Conservation (phyloP, 2,113 vertebrate genomes). For the Oostethus manadensis region DNA sequence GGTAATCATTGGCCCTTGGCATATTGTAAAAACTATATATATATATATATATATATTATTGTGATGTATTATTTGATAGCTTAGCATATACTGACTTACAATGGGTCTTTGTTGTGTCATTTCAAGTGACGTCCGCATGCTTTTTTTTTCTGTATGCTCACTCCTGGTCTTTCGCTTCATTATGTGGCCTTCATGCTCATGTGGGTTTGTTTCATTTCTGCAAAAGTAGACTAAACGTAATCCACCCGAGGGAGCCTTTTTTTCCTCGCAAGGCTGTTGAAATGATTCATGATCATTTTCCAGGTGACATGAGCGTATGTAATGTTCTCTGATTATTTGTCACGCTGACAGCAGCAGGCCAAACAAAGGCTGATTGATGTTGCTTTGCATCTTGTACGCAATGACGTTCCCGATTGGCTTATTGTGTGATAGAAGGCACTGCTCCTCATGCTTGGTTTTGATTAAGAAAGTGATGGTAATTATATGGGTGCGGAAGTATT, state of each 20-base stretch:
- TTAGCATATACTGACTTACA: conserved; percentile 8
- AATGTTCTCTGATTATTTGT: conserved; percentile 35
- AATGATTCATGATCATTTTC: conserved; percentile 40
- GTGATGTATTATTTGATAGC: too few relatives aligned
- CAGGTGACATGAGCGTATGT: conserved; percentile 28
- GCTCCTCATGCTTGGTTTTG: conserved; percentile 9
- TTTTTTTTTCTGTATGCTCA: too few relatives aligned
- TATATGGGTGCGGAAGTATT: conserved; percentile 49
- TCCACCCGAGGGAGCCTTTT: conserved; percentile 36
- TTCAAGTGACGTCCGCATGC: background rate
- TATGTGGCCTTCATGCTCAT: background rate
- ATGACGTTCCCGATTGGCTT: background rate
- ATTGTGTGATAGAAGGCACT: background rate
- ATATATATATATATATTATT: too few relatives aligned
- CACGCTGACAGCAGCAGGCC: conserved; percentile 16
- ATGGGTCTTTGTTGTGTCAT: background rate
- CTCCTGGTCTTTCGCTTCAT: background rate
- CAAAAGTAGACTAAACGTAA: conserved; percentile 28
- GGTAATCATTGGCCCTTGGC: too few relatives aligned
- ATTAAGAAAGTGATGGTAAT: conserved; percentile 45
- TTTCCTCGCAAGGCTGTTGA: conserved; percentile 37
- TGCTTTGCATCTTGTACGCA: background rate
- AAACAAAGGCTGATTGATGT: conserved; percentile 4
- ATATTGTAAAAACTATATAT: too few relatives aligned
- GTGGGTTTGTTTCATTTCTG: conserved; percentile 15